phyloP scores from a whole-genome alignment of 2,113 vertebrate species.

The Calonectris borealis region DNA sequence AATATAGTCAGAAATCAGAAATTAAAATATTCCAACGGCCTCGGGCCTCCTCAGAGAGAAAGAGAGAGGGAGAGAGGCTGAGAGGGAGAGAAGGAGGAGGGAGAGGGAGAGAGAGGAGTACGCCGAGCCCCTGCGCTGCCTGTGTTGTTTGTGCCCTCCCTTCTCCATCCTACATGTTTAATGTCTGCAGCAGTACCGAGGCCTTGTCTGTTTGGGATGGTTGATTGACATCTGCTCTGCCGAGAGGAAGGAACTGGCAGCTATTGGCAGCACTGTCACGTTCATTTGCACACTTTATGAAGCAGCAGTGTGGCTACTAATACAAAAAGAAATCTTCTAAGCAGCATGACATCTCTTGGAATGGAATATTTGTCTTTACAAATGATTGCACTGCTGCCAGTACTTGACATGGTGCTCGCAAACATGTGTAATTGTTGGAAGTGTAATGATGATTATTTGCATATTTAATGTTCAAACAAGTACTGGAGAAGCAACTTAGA shows the following conservation, averaged over 20 bases:
- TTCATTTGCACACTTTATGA: conserved; percentile 86
- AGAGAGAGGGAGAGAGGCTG: not conserved
- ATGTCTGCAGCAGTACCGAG: conserved; percentile 76
- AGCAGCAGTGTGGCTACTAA: conserved; percentile 89
- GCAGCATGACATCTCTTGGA: conserved; percentile 97
- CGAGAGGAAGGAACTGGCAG: conserved; percentile 81
- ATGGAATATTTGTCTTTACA: conserved; percentile 89
- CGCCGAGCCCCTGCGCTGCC: conserved; percentile 46
- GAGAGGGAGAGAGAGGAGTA: conserved; percentile 17
- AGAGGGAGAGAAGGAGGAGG: conserved; percentile 28
- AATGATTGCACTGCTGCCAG: conserved; percentile 84
- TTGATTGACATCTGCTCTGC: conserved; percentile 94
- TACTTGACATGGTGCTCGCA: conserved; percentile 84
- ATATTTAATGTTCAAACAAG: conserved; percentile 88
- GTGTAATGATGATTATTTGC: conserved; percentile 87
- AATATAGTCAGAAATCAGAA: conserved; percentile 76
- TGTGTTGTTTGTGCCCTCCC: conserved; percentile 72
- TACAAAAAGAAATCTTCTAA: conserved; percentile 88
- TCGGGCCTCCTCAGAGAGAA: conserved; percentile 53
- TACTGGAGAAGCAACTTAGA: conserved; percentile 80
- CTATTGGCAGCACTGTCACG: conserved; percentile 77
- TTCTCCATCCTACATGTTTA: conserved; percentile 74
- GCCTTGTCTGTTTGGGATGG: conserved; percentile 78
- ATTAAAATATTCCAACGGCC: conserved; percentile 78
- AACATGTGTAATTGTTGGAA: conserved; percentile 87